Conservation (phyloP, 2,113 vertebrate species). For the Sylvicapra grimmia region DNA sequence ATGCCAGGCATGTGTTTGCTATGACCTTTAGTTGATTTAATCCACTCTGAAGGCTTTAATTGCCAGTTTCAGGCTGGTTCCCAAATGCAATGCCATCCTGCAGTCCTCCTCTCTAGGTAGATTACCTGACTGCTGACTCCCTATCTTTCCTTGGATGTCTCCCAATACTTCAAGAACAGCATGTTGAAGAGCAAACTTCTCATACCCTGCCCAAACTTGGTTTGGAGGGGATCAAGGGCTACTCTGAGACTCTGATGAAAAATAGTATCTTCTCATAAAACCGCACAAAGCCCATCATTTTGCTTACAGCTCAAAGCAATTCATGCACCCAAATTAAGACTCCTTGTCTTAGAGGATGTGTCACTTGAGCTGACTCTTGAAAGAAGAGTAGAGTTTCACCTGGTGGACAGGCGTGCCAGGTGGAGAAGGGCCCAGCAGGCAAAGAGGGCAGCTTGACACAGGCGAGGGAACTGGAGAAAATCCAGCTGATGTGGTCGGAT, state of each 20-base stretch:
- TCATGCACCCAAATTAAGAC: background rate
- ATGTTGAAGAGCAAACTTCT: background rate
- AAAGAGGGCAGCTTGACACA: background rate
- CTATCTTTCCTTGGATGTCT: background rate
- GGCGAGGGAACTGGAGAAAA: background rate
- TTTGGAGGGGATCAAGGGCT: background rate
- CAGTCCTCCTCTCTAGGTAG: background rate
- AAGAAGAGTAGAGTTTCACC: slow-evolving; percentile 2
- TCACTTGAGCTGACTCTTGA: slow-evolving; percentile 14
- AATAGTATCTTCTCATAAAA: background rate
- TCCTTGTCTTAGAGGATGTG: background rate
- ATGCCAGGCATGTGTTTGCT: background rate
- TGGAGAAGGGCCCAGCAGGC: background rate
- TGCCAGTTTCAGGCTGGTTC: background rate
- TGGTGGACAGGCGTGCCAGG: background rate
- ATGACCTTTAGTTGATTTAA: background rate
- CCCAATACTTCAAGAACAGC: background rate
- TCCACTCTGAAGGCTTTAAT: background rate
- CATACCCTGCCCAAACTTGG: background rate
- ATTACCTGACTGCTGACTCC: background rate
- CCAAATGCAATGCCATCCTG: background rate
- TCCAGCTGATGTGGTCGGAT: background rate
- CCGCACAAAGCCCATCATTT: background rate
- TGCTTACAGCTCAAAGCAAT: background rate
- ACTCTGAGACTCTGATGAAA: background rate